Evolutionary conservation across 2,888 invertebrate species (phyloP).

Genomic region (Nemoura dubitans): DNA sequence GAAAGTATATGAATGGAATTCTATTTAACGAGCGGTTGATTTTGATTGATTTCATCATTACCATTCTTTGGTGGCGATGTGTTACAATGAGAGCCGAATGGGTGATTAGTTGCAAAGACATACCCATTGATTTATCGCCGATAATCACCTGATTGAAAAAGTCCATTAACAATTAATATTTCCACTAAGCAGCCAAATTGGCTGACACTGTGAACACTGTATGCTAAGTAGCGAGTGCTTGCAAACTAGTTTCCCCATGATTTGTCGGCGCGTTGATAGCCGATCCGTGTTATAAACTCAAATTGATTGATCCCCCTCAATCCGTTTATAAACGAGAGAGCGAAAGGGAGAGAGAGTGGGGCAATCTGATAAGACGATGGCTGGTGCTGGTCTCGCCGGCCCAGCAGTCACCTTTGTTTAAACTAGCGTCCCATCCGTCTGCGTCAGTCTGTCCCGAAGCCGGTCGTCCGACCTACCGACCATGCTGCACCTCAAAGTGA

Average conservation of each 20-base stretch:
- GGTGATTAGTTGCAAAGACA: not conserved
- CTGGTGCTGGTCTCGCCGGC: no score
- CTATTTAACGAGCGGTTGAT: not conserved
- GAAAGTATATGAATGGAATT: not conserved
- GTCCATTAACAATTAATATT: constrained; percentile 12
- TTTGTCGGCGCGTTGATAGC: no score
- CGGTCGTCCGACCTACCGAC: not conserved
- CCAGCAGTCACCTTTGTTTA: not conserved
- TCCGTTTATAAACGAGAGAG: not conserved
- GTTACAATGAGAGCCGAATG: not conserved
- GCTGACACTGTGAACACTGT: no score
- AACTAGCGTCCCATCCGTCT: not conserved
- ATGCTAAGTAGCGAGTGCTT: no score
- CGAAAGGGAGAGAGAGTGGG: not conserved
- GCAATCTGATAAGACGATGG: not conserved
- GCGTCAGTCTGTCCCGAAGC: no score
- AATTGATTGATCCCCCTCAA: not conserved
- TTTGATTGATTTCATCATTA: not conserved
- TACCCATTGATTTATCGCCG: not conserved
- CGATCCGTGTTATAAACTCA: not conserved
- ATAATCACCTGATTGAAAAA: not conserved
- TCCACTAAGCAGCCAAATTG: not conserved
- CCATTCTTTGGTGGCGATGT: not conserved
- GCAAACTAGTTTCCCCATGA: no score
- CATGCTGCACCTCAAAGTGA: not conserved